Percentiles rank a stretch among this genome's conserved stretches.
Conservation (phyloP, 2,888 invertebrate species). For the Epirrhoe tristata region DNA sequence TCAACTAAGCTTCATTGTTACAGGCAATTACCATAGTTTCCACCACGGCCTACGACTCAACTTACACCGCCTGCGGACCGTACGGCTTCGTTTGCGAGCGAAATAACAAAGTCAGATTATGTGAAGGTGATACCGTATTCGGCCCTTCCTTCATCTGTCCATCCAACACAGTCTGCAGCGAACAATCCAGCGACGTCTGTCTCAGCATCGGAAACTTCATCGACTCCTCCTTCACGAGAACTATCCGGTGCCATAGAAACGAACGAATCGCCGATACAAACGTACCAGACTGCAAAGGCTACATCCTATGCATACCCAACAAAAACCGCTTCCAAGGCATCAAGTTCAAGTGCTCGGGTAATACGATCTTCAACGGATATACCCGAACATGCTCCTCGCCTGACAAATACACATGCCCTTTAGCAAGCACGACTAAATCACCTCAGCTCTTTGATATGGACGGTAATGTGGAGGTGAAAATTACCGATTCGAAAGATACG, state of each 20-base stretch:
- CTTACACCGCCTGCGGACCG: constrained; percentile 67
- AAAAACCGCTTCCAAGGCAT: constrained; percentile 77
- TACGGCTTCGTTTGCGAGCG: constrained; percentile 75
- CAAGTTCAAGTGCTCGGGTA: constrained; percentile 76
- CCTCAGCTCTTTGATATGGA: constrained; percentile 55
- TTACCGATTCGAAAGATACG: constrained; percentile 26
- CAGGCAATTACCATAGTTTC: constrained; percentile 47
- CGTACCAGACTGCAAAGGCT: constrained; percentile 77
- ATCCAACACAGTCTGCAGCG: constrained; percentile 72
- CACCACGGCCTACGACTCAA: constrained; percentile 51
- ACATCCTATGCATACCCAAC: constrained; percentile 77
- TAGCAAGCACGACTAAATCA: constrained; percentile 55
- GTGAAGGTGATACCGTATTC: constrained; percentile 65
- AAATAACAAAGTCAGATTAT: constrained; percentile 64
- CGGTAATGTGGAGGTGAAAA: constrained; percentile 44
- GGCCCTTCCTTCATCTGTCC: constrained; percentile 76
- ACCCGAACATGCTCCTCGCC: constrained; percentile 74
- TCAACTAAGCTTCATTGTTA: constrained; percentile 5
- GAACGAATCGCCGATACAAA: constrained; percentile 76
- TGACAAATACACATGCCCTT: constrained; percentile 71
- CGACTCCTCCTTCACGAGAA: constrained; percentile 65
- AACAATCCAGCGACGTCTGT: constrained; percentile 76
- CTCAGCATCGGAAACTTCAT: constrained; percentile 69
- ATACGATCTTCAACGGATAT: constrained; percentile 74
- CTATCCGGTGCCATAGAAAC: constrained; percentile 67